Percentiles rank a stretch among this genome's conserved stretches.
phyloP scores from a whole-genome alignment of 1,140 invertebrate species.

The Drosophila watanabei region DNA sequence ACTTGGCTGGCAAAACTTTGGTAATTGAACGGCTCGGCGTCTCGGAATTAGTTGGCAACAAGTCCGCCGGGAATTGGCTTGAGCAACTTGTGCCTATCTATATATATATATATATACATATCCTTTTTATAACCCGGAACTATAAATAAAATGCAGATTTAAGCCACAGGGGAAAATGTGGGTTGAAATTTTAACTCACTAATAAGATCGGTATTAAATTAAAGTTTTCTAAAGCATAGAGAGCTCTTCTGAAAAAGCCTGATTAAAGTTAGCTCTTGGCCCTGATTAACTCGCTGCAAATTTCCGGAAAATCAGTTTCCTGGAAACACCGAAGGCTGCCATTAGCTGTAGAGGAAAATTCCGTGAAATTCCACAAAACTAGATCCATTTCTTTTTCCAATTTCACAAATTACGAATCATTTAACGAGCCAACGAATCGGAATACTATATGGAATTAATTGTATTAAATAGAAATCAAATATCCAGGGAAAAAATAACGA shows the following conservation, averaged over 20 bases:
- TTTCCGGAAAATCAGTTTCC: constrained; percentile 2
- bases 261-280: not conserved
- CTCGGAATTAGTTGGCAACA: constrained; percentile 58
- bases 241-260: not conserved
- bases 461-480: not conserved
- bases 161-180: not conserved
- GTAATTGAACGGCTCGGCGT: constrained; percentile 67
- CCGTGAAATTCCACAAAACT: not conserved
- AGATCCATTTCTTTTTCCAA: not conserved
- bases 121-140: too few species aligned
- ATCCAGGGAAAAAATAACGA: not conserved
- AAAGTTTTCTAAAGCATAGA: not conserved
- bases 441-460: not conserved
- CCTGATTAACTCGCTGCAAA: not conserved
- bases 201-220: not conserved
- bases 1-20: constrained; percentile 74
- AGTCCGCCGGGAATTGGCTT: constrained; percentile 54
- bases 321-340: not conserved
- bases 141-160: constrained; percentile 1
- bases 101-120: not conserved
- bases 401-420: not conserved
- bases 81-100: constrained; percentile 27
- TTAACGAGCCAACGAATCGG: not conserved
- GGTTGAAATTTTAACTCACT: not conserved
- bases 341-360: not conserved